Evolutionary conservation across 2,888 invertebrate genomes (phyloP), one percentile per base, ranked within the genome.

Genomic region (Pemphredon lugubris): DNA sequence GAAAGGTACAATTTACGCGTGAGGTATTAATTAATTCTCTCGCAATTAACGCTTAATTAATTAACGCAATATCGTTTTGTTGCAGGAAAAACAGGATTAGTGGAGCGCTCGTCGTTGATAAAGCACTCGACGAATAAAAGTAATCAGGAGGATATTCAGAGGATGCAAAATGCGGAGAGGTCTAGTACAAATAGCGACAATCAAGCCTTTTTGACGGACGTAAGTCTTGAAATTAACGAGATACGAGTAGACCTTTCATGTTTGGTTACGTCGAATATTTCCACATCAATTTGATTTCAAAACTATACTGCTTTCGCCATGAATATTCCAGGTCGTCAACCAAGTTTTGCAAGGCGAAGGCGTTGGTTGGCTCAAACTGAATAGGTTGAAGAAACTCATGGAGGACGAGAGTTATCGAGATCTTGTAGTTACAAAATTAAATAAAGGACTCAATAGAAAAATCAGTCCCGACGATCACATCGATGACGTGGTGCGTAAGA

Each of bases 331-430:
- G 94, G 92, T 96, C 53, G 93, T 96, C 0, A 94, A 93, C 86
- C 95, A 94, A 89, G 96, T 97, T 1, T 89, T 97, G 59, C 95
- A 96, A 72, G 98, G 98, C 2, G 97, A 98, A 90, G 97, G 98
- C 0, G 96, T 99, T 0, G 98, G 98, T 14, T 99, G 99, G 97
- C 92, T 99, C 48, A 98, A 98, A 88, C 91, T 98, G 14, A 97
- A 96, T 86, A 93, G 98, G 20, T 92, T 98, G 51, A 96, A 96
- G 88, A 98, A 98, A 86, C 91, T 99, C 23, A 98, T 99, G 97
- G 99, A 99, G 89, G 99, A 99, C 90, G 99, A 99, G 90, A 98
- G 97, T 47, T 98, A 99, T 90, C 93, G 99, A 32, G 98, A 97
- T 88, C 94, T 99, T 91, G 96, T 98, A 37, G 94, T 99, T 48